Evolutionary conservation across 2,888 invertebrate genomes (phyloP).

Genomic region (Netelia inedita): DNA sequence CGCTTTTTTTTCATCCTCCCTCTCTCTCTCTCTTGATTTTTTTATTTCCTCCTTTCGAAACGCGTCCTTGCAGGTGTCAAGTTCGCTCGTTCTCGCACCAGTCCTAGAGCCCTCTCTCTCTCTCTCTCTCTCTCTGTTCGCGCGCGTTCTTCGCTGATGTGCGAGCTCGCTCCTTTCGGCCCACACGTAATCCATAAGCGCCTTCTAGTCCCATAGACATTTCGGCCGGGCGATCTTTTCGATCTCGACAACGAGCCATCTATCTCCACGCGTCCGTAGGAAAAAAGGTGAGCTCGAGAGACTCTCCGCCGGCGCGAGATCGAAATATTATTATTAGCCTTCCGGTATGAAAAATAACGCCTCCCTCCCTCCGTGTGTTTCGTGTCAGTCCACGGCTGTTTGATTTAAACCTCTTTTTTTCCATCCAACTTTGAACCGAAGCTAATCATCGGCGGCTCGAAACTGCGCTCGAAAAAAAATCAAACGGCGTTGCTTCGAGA

Average conservation of each 20-base stretch:
- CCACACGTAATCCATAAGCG: constrained; percentile 70
- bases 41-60: constrained; percentile 85
- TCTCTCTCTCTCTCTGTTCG: background rate
- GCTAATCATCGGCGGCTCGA: too few species aligned
- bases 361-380: background rate
- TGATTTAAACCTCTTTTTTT: too few species aligned
- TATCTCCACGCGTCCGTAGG: constrained; percentile 2
- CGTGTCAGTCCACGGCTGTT: too few species aligned
- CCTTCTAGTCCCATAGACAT: constrained; percentile 25
- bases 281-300: too few species aligned
- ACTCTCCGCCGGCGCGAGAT: constrained; percentile 25
- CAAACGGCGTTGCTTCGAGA: too few species aligned
- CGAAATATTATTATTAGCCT: constrained; percentile 48
- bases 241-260: constrained; percentile 29
- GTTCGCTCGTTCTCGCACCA: constrained; percentile 78
- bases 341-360: constrained; percentile 41
- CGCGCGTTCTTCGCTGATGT: background rate
- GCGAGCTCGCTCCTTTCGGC: constrained; percentile 55
- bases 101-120: constrained; percentile 43
- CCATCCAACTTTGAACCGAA: too few species aligned
- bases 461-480: too few species aligned
- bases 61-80: constrained; percentile 84
- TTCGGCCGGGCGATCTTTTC: constrained; percentile 45
- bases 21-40: constrained; percentile 73
- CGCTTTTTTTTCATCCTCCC: constrained; percentile 52